Percentiles rank a stretch among this genome's conserved stretches.
phyloP scores from a whole-genome alignment of 2,113 vertebrate genomes.

The Marcusenius ussheri region DNA sequence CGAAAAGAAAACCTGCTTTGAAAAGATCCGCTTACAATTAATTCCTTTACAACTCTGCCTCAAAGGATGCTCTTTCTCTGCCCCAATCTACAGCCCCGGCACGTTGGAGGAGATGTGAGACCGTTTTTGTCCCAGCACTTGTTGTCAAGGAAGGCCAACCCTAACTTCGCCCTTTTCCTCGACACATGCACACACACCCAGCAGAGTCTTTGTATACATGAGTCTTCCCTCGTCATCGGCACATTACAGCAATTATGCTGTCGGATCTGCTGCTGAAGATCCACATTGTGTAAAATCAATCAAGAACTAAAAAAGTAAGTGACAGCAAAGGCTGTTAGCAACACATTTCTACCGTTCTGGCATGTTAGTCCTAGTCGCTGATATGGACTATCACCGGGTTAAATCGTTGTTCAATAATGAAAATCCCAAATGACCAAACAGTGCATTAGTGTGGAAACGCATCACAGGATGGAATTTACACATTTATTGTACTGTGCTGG shows the following conservation, averaged over 20 bases:
- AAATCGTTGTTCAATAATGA: not conserved
- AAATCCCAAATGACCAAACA: not conserved
- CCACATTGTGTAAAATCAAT: not conserved
- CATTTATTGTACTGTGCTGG: not conserved
- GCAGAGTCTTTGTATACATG: not conserved
- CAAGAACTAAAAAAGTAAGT: not conserved
- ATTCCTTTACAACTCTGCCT: conserved; percentile 12
- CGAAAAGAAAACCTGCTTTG: conserved; percentile 9
- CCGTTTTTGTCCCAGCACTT: not conserved
- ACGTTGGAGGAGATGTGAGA: conserved; percentile 11
- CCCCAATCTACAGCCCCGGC: conserved; percentile 10
- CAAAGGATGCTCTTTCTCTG: not conserved
- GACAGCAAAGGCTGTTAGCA: not conserved
- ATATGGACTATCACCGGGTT: not conserved
- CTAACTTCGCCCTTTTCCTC: not conserved
- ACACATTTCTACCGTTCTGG: not conserved
- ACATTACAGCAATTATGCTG: not conserved
- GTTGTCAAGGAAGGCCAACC: not conserved
- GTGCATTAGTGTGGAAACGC: not conserved
- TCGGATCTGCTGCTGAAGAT: not conserved
- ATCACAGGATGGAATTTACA: not conserved
- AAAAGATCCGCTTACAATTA: conserved; percentile 12
- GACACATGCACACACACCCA: not conserved
- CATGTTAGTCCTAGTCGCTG: not conserved
- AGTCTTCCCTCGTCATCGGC: not conserved